Conservation (phyloP, 2,888 invertebrate species). For the Oxystoma pomonae region DNA sequence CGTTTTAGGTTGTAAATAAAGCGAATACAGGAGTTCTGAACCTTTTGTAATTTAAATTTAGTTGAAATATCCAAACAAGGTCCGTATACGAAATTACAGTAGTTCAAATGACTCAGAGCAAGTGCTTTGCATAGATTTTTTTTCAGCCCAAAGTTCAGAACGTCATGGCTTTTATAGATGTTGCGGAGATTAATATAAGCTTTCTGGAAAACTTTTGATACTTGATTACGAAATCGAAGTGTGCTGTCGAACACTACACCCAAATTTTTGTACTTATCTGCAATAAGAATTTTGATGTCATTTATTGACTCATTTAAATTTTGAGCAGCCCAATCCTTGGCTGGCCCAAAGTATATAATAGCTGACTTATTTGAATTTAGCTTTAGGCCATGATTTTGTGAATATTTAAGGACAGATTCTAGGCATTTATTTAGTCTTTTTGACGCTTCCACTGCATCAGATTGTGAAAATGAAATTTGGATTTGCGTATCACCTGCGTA, state of each 20-base stretch:
- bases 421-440: not conserved
- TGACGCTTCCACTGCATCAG: not conserved
- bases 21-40: too few species aligned
- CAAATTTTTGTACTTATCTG: not conserved
- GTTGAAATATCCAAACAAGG: too few species aligned
- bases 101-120: too few species aligned
- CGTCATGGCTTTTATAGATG: not conserved
- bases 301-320: not conserved
- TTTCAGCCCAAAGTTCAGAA: not conserved
- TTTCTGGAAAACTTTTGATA: too few species aligned
- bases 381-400: not conserved
- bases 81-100: too few species aligned
- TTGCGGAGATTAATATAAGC: too few species aligned
- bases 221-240: not conserved
- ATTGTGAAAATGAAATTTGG: not conserved
- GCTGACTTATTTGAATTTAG: not conserved
- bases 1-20: not conserved
- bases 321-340: not conserved
- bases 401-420: not conserved
- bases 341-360: not conserved
- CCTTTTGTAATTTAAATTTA: too few species aligned
- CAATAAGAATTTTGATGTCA: not conserved
- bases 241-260: not conserved
- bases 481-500: conserved; percentile 1
- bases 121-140: too few species aligned